phyloP scores from a whole-genome alignment of 2,797 vertebrate species.

The Lepilemur ruficaudatus region DNA sequence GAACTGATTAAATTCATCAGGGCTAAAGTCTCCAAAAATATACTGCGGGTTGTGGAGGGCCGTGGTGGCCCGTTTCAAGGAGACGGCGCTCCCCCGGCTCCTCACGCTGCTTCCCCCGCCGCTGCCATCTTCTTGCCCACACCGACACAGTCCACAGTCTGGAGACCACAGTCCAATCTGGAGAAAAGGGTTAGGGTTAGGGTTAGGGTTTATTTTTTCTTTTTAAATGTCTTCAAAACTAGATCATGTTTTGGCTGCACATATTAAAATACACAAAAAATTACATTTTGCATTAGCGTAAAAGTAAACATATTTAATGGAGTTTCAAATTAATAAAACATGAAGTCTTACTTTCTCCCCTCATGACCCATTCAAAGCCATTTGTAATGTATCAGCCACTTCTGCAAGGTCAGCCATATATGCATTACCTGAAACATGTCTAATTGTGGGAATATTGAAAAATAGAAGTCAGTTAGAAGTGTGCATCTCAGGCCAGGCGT shows the following conservation, averaged over 20 bases:
- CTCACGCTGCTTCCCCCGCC: too few species aligned
- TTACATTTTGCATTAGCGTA: background rate
- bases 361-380: conserved; percentile 90
- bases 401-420: conserved; percentile 92
- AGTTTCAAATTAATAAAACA: background rate
- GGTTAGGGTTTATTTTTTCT: conserved; percentile 96
- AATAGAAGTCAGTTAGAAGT: background rate
- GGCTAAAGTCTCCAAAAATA: too few species aligned
- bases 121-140: too few species aligned
- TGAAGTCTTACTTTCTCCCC: conserved; percentile 91
- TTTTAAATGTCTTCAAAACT: conserved; percentile 87
- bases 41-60: too few species aligned
- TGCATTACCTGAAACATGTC: conserved; percentile 84
- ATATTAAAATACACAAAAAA: background rate
- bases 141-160: too few species aligned
- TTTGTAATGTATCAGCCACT: conserved; percentile 85
- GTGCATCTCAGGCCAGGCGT: background rate
- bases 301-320: background rate
- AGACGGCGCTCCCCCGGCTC: too few species aligned
- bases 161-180: too few species aligned
- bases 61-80: too few species aligned
- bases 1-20: too few species aligned
- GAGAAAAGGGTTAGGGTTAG: too few species aligned
- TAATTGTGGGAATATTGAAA: background rate
- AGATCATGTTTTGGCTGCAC: background rate